Evolutionary conservation across 2,888 invertebrate species (phyloP), one percentile per base, ranked within the genome.

Genomic region (Thumatha senex): DNA sequence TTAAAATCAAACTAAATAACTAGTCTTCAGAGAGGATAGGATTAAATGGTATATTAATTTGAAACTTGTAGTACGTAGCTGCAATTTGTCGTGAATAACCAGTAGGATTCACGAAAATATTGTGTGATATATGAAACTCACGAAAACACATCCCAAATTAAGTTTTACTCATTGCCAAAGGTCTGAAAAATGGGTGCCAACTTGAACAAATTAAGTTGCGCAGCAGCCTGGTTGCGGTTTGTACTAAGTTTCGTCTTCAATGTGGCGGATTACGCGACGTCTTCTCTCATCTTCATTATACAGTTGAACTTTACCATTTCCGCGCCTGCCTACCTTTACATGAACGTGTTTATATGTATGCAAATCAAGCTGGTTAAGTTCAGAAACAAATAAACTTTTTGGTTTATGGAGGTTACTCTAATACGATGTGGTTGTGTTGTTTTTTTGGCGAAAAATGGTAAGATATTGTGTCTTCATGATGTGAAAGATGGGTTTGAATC

Each of bases 251-350:
- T 76, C 63, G 65, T 61, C 62, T 65, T 67, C 71, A 73, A 74
- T 76, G 82, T 76, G 74, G 76, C 72, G 84, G 87, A 88, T 88
- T 86, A 86, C 78, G 72, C 63, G 44, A n/a, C 83, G 79, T 78
- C 81, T 79, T 78, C 74, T 68, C 85, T 77, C 87, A 79, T 85
- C 86, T 88, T 88, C 88, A 88, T 90, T 90, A 88, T 89, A 82
- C 88, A 72, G 60, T 64, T 60, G 68, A 89, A 89, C 81, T 89
- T 90, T 78, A 72, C 75, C 72, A 79, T 82, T 80, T 80, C 81
- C 81, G 80, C 82, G 75, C 76, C 75, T 75, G 75, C 78, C 75
- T 72, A 74, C 76, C 70, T 69, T 66, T 71, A 66, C 73, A 72
- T 52, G 51, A 63, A 67, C 79, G 76, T 82, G 70, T 81, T 81